Base-by-base conservation (phyloP, 2,888 invertebrate genomes). In the Lithophane semibrunnea region DNA sequence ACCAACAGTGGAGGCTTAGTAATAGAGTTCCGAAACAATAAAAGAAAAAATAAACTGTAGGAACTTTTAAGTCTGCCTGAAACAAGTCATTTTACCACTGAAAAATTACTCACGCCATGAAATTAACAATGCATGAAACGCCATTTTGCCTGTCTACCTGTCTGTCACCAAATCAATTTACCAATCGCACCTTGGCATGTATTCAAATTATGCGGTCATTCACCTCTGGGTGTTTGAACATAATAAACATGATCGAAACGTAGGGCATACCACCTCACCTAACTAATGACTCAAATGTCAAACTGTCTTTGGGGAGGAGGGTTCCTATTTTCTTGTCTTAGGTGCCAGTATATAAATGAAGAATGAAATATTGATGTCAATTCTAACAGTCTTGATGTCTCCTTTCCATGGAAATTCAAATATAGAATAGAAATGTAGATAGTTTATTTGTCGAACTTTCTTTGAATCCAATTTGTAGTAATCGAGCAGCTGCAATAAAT, bases 151-250 rank as follows among this genome's bases (percentile, higher is more conserved):
- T 78, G 73, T 83, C 73, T 77, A 37, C 47, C 44, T 75, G 72
- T 69, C 86, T 73, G 79, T 88, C 89, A 86, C 47, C 64, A 75
- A 73, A 86, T 75, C 72, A 67, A 82, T 88, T 68, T 76, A 83
- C 66, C 47, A 44, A 83, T 80, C 77, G 58, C 80, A 75, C 75
- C 78, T 83, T 88, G 89, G 89, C 88, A 77, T 75, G 74, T 77
- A 80, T 83, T 87, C 89, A 88, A 88, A 74, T 60, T 63, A 67
- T 73, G 42, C 78, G 81, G 88, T 79, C 88, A 82, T 54, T 82
- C 73, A 74, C 83, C 89, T 56, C 75, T 61, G 42, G 68, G 75
- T 75, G 73, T 58, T 73, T 75, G 60, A 44, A 70, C 73, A 73
- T 64, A 56, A 44, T 13, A 37, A 24, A 64, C 79, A 73, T 60